A percentile compares a stretch with the other conserved stretches of the same genome.
Evolutionary conservation across 2,888 invertebrate species (phyloP).

Genomic region (Diaprepes abbreviatus): DNA sequence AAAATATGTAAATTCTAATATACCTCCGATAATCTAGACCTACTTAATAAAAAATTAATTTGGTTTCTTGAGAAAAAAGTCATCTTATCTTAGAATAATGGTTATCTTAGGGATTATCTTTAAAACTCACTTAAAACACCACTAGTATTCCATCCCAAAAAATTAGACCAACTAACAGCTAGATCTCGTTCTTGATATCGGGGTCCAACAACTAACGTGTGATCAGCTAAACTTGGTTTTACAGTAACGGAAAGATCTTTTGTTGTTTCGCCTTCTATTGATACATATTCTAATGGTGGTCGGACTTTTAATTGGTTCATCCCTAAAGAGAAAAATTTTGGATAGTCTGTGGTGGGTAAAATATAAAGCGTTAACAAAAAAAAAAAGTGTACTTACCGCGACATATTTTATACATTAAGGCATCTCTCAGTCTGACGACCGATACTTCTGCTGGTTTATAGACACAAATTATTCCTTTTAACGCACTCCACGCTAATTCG

Average conservation of each 20-base stretch:
- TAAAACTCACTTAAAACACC: slow-evolving; percentile 78
- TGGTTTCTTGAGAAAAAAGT: too few relatives aligned
- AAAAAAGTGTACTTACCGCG: slow-evolving; percentile 71
- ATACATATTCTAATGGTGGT: slow-evolving; percentile 72
- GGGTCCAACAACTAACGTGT: slow-evolving; percentile 82
- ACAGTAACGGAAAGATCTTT: slow-evolving; percentile 72
- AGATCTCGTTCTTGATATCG: slow-evolving; percentile 80
- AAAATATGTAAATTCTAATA: slow-evolving; percentile 56
- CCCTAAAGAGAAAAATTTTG: slow-evolving; percentile 70
- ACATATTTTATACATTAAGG: slow-evolving; percentile 75
- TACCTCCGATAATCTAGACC: too few relatives aligned
- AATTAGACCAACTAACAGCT: slow-evolving; percentile 72
- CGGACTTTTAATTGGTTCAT: slow-evolving; percentile 78
- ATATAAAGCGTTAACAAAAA: slow-evolving; percentile 4
- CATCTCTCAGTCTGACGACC: slow-evolving; percentile 70
- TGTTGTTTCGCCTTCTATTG: slow-evolving; percentile 77
- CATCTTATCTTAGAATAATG: too few relatives aligned
- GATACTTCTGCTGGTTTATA: slow-evolving; percentile 81
- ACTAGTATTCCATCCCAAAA: slow-evolving; percentile 76
- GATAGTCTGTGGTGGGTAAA: background rate
- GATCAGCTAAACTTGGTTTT: slow-evolving; percentile 79
- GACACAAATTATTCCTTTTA: slow-evolving; percentile 84
- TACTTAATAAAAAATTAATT: too few relatives aligned
- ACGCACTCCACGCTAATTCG: slow-evolving; percentile 73
- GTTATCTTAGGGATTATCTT: too few relatives aligned